Conservation (phyloP, 2,113 vertebrate genomes). For the Diadophis punctatus region DNA sequence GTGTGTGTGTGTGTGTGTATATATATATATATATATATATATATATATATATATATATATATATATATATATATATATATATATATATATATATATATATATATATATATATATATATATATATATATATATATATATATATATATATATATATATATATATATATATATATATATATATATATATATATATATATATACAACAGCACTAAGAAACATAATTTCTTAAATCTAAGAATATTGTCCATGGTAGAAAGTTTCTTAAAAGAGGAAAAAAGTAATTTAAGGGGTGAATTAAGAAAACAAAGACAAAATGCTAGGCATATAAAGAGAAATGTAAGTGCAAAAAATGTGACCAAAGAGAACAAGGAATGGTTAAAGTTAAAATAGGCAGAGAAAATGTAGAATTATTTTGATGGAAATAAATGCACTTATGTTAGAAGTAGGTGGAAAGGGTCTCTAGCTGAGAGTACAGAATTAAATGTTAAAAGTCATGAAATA, state of each 20-base stretch:
- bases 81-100: no score
- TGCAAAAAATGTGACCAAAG: not conserved
- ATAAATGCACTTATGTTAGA: not conserved
- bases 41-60: no score
- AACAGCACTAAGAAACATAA: not conserved
- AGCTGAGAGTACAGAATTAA: not conserved
- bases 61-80: no score
- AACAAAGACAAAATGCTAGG: not conserved
- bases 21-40: no score
- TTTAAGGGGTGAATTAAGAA: not conserved
- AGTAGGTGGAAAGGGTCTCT: not conserved
- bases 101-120: no score
- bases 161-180: no score
- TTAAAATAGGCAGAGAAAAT: not conserved
- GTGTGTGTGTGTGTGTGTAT: no score
- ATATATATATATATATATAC: no score
- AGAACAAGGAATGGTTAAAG: not conserved
- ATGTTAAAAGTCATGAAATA: not conserved
- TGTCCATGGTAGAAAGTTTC: not conserved
- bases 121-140: no score
- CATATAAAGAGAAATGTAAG: not conserved
- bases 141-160: no score
- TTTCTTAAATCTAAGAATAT: not conserved
- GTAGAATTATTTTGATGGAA: not conserved
- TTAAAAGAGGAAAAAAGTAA: not conserved